Conservation (phyloP, 2,888 invertebrate species). For the Drosophila meridiana region DNA sequence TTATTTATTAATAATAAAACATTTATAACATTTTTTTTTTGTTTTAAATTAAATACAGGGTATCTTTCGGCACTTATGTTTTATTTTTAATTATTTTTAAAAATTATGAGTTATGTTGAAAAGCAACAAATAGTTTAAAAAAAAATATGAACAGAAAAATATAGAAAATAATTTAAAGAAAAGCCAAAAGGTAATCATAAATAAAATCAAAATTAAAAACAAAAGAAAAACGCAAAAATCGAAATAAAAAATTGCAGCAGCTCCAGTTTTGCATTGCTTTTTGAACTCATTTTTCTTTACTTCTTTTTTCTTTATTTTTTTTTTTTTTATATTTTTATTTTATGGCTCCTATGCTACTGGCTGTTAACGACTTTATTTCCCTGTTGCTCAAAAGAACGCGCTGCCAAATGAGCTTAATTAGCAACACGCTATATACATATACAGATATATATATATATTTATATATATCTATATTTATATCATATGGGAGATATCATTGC, state of each 20-base stretch:
- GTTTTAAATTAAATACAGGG: background rate
- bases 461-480: constrained; percentile 42
- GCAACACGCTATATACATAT: constrained; percentile 64
- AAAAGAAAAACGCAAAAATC: constrained; percentile 6
- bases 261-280: constrained; percentile 77
- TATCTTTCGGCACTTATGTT: constrained; percentile 1
- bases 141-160: constrained; percentile 21
- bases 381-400: constrained; percentile 62
- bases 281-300: constrained; percentile 1
- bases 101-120: constrained; percentile 45
- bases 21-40: no score
- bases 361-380: constrained; percentile 71
- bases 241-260: constrained; percentile 14
- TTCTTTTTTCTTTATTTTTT: background rate
- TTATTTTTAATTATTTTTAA: constrained; percentile 28
- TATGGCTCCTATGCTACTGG: constrained; percentile 14
- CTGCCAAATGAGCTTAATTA: constrained; percentile 73
- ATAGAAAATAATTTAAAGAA: constrained; percentile 9
- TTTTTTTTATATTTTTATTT: constrained; percentile 24
- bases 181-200: constrained; percentile 11
- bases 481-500: constrained; percentile 49
- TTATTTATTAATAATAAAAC: background rate
- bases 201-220: constrained; percentile 3
- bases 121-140: constrained; percentile 58
- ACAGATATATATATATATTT: constrained; percentile 16